A percentile compares a stretch with the other conserved stretches of the same genome.
phyloP scores from a whole-genome alignment of 1,140 invertebrate species.

The Cydia fagiglandana region DNA sequence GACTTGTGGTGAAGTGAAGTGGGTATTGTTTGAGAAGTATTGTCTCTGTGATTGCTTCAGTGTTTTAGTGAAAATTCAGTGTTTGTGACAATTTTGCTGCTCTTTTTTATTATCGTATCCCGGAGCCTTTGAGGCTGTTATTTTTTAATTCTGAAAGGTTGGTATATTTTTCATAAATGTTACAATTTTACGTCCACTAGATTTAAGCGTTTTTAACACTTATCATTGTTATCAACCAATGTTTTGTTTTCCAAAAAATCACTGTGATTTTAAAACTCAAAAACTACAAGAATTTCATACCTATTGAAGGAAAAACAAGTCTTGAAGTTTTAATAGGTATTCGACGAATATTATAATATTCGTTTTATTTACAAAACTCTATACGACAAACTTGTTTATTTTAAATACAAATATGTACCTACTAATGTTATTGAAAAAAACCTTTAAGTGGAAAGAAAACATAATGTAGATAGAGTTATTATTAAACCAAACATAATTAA shows the following conservation, averaged over 20 bases:
- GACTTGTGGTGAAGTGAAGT: constrained; percentile 44
- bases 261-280: too few relatives aligned
- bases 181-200: background rate
- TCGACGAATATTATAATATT: too few relatives aligned
- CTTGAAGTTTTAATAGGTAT: too few relatives aligned
- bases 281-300: too few relatives aligned
- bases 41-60: constrained; percentile 3
- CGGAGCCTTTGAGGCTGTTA: constrained; percentile 4
- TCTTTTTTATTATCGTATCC: background rate
- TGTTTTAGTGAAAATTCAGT: constrained; percentile 10
- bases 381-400: background rate
- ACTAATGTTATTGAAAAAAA: background rate
- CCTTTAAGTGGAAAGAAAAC: background rate
- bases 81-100: constrained; percentile 17
- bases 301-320: too few relatives aligned
- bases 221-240: background rate
- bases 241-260: too few relatives aligned
- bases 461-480: background rate
- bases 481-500: constrained; percentile 25
- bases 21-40: constrained; percentile 28
- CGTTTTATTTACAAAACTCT: too few relatives aligned
- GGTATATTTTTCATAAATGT: background rate
- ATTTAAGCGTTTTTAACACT: background rate
- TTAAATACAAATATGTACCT: background rate
- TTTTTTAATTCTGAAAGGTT: constrained; percentile 4